Evolutionary conservation across 2,888 invertebrate genomes (phyloP).

Genomic region (Melieria omissa): DNA sequence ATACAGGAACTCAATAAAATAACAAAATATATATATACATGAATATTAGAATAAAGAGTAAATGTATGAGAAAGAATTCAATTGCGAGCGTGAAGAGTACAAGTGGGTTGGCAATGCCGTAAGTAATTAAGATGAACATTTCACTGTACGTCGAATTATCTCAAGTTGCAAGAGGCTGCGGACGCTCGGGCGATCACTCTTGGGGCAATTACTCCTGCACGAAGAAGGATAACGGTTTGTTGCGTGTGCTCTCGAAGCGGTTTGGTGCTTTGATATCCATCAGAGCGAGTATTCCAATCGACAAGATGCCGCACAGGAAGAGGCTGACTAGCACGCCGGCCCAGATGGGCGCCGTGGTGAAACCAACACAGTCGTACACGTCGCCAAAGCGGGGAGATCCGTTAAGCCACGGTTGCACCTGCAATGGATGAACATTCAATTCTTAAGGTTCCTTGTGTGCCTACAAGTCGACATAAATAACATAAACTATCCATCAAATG

Average conservation of each 20-base stretch:
- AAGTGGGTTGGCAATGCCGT: constrained; percentile 53
- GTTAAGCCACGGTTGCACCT: constrained; percentile 71
- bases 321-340: constrained; percentile 85
- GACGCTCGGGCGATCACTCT: background rate
- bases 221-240: constrained; percentile 88
- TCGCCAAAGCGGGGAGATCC: constrained; percentile 74
- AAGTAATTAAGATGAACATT: constrained; percentile 56
- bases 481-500: background rate
- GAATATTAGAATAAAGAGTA: constrained; percentile 57
- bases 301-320: constrained; percentile 80
- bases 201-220: constrained; percentile 74
- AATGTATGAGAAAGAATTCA: constrained; percentile 58
- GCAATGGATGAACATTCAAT: constrained; percentile 23
- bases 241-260: constrained; percentile 95
- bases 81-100: constrained; percentile 57
- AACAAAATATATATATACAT: constrained; percentile 58
- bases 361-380: constrained; percentile 90
- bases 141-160: background rate
- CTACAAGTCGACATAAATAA: background rate
- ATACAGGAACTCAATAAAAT: constrained; percentile 50
- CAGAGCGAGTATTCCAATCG: constrained; percentile 86
- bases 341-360: constrained; percentile 92
- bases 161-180: background rate
- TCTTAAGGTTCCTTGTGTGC: background rate
- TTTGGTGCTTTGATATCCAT: constrained; percentile 96